A percentile compares a stretch with the other conserved stretches of the same genome.
These are phyloP conservation scores for Diarsia dahlii DNA, from an alignment of 2,888 invertebrate species.

Conservation along the genomic window DNA sequence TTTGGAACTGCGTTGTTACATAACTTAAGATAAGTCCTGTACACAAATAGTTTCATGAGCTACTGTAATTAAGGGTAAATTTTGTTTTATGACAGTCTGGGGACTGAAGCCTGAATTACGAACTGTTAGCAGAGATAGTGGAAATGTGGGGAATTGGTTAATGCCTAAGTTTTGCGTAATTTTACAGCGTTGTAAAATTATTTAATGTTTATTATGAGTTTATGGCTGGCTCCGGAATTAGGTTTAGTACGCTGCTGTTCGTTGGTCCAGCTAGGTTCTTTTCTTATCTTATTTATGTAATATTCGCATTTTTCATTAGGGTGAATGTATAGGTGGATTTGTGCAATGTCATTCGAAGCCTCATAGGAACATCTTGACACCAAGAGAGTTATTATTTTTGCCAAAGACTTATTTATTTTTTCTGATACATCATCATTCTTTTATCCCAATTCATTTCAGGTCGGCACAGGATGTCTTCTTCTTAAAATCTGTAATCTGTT, in stretches of 20 bases:
- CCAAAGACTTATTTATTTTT: neutral
- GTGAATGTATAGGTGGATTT: neutral
- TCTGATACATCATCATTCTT: neutral
- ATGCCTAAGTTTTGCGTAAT: constrained; percentile 56
- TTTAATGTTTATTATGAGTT: constrained; percentile 44
- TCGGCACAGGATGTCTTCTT: too few species aligned
- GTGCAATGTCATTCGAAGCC: neutral
- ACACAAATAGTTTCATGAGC: constrained; percentile 67
- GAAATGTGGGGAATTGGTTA: constrained; percentile 45
- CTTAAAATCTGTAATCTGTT: too few species aligned
- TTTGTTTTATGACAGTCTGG: constrained; percentile 66
- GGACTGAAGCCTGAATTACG: constrained; percentile 55
- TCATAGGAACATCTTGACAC: neutral
- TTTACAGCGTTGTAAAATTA: constrained; percentile 51
- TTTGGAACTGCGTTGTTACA: constrained; percentile 64
- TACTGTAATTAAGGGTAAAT: constrained; percentile 61
- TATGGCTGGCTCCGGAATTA: constrained; percentile 9
- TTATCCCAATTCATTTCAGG: too few species aligned
- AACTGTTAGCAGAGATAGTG: constrained; percentile 59
- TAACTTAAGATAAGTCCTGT: constrained; percentile 67
- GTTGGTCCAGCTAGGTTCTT: neutral
- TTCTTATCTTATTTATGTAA: neutral
- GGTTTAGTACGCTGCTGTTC: neutral
- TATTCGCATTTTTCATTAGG: neutral
- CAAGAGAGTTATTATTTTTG: neutral